Evolutionary conservation across 2,113 vertebrate species (phyloP), one percentile per base, ranked within the genome.

Genomic region (Indri indri): DNA sequence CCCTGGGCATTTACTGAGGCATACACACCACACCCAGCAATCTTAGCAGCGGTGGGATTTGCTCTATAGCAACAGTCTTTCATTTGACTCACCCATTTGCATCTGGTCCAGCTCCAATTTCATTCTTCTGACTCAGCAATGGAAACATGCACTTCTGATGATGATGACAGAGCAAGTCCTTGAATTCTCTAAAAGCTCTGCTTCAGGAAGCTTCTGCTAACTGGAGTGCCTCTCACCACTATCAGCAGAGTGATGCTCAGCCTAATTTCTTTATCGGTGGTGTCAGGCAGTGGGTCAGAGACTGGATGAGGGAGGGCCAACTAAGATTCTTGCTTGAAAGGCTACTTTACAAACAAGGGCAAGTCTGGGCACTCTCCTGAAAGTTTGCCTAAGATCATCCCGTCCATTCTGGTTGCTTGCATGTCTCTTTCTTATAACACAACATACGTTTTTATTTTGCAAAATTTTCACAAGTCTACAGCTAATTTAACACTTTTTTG

Each of bases 71-170:
- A 34, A 23, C 27, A n/a, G 65, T 59, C 76, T 96, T 96, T 92
- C 68, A 88, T 94, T 88, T 88, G 84, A 96, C 77, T 96, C 88
- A 88, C 77, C 27, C 85, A 14, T 6, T 97, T 98, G 73, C 80
- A 37, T 96, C 87, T 92, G 84, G 91, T 92, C 61, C 70, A 91
- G 89, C 57, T 98, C 66, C 94, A 95, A 9, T 92, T 97, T 88
- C 76, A 52, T 76, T 90, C 52, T 88, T 88, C 87, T 97, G 97
- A 97, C 90, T 98, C 96, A 97, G 98, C 95, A 88, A 13, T 91
- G 93, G 91, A 95, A 97, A 96, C 50, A 54, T 87, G 94, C 57
- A 73, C 90, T 97, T 97, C 52, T 88, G 66, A 97, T 59, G 63
- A 91, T 52, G 96, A 98, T 86, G 89, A 97, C 89, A 81, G 93